Evolutionary conservation across 2,113 vertebrate species (phyloP).

Genomic region (Nesospiza acunhae): DNA sequence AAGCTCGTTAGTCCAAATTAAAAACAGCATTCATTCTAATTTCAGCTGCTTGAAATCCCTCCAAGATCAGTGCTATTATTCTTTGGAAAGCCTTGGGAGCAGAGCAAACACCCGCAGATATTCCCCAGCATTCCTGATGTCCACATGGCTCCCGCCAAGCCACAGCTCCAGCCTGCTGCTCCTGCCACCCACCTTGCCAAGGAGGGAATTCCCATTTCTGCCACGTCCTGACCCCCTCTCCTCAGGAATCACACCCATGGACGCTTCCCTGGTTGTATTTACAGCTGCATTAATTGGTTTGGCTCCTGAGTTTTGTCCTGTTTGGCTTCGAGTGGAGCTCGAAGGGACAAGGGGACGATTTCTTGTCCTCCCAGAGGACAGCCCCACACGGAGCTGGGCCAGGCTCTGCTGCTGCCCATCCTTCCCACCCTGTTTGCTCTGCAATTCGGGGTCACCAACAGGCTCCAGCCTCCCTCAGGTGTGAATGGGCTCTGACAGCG

Average conservation of each 20-base stretch:
- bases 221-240: background rate
- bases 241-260: background rate
- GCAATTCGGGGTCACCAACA: accelerated
- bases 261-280: background rate
- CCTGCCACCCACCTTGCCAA: background rate
- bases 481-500: background rate
- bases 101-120: background rate
- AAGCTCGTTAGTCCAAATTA: conserved; percentile 63
- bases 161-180: background rate
- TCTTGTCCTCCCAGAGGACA: too few species aligned
- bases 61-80: conserved; percentile 56
- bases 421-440: background rate
- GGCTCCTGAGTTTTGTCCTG: background rate
- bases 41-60: conserved; percentile 57
- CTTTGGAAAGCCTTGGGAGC: conserved; percentile 13
- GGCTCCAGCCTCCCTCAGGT: background rate
- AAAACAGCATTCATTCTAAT: conserved; percentile 65
- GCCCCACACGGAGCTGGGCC: background rate
- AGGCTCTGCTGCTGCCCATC: background rate
- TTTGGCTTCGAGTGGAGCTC: background rate
- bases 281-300: accelerated
- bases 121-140: background rate
- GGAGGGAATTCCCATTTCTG: background rate
- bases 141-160: background rate
- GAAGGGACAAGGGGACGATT: background rate